A percentile compares a stretch with the other conserved stretches of the same genome.
Conservation (phyloP, 1,140 invertebrate species). For the Gryon sp. region DNA sequence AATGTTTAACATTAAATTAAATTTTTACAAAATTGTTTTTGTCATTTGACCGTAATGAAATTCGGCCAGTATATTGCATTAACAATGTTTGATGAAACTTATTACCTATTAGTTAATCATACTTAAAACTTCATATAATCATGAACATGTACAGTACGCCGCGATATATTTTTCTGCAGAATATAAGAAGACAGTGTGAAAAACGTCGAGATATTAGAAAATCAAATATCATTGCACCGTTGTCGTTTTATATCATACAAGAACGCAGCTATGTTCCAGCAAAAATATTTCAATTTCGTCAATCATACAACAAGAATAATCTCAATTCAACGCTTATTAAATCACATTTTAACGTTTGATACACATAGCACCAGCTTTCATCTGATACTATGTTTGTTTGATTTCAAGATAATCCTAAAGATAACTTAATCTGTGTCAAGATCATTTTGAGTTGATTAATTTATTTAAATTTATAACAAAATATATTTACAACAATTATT, state of each 20-base stretch:
- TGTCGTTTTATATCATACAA: slow-evolving; percentile 52
- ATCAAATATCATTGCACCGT: slow-evolving; percentile 70
- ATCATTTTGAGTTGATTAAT: too few species aligned
- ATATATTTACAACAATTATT: too few species aligned
- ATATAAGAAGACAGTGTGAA: slow-evolving; percentile 23
- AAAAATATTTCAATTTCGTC: slow-evolving; percentile 52
- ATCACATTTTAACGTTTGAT: slow-evolving; percentile 40
- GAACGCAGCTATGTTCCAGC: slow-evolving; percentile 68
- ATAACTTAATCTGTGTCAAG: too few species aligned
- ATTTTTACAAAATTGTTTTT: neutral
- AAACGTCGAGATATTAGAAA: slow-evolving; percentile 26
- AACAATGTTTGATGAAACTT: slow-evolving; percentile 56
- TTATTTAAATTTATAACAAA: too few species aligned
- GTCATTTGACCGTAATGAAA: neutral
- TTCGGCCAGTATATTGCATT: neutral
- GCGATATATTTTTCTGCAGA: slow-evolving; percentile 18
- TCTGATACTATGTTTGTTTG: slow-evolving; percentile 32
- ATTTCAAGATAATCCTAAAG: slow-evolving; percentile 2
- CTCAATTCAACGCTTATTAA: slow-evolving; percentile 23
- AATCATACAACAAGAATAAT: slow-evolving; percentile 34
- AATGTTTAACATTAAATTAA: neutral
- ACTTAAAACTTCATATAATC: slow-evolving; percentile 31
- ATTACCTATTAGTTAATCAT: slow-evolving; percentile 8
- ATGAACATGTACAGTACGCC: slow-evolving; percentile 27
- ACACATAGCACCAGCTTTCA: slow-evolving; percentile 38